Base-by-base conservation (phyloP, 1,140 invertebrate genomes). In the Megathymus violae region DNA sequence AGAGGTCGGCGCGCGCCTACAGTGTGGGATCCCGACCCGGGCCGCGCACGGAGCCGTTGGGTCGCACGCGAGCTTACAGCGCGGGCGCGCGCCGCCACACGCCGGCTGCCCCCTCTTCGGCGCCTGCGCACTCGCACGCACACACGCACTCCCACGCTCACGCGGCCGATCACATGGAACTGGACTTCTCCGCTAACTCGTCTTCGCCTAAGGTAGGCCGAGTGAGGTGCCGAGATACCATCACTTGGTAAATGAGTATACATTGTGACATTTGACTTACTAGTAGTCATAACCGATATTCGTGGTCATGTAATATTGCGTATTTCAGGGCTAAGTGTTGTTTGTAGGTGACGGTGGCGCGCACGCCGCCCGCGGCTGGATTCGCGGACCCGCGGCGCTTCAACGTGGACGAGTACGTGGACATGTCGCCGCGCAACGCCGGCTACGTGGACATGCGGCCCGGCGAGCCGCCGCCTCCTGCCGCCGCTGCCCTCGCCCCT, bases 11-110 rank as follows among this genome's bases (percentile, higher is more conserved):
- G 36, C 93, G 97, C 70, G 95, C 97, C 1, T 98, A 98, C 83
- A 97, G 97, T 17, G 95, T 98, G 43, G 97, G 97, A 4, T 97
- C 96, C 17, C 93, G 94, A 64, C 93, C 95, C n/a, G 94, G 64
- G 31, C 14, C 66, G 62, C 67, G 17, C 83, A 64, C 44, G 72
- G 60, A 69, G 40, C 16, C 79, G 83, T 6, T 25, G 50, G 71
- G 79, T 31, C 71, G 79, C 15, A 69, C 78, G 44, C 74, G 76
- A 43, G 75, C 78, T 9, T 82, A 82, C 78, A 82, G 81, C 31
- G 76, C 76, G 43, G 78, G 77, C 71, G 60, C 69, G 75, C 69
- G 78, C 61, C 43, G 10, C 56, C 75, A 78, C 91, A 56, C 73
- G 78, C 66, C 34, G 52, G 40, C 77, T 41, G 78, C 79, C 11